Percentiles rank a stretch among this genome's conserved stretches.
Evolutionary conservation across 2,888 invertebrate species (phyloP).

Genomic region (Thymelicus sylvestris): DNA sequence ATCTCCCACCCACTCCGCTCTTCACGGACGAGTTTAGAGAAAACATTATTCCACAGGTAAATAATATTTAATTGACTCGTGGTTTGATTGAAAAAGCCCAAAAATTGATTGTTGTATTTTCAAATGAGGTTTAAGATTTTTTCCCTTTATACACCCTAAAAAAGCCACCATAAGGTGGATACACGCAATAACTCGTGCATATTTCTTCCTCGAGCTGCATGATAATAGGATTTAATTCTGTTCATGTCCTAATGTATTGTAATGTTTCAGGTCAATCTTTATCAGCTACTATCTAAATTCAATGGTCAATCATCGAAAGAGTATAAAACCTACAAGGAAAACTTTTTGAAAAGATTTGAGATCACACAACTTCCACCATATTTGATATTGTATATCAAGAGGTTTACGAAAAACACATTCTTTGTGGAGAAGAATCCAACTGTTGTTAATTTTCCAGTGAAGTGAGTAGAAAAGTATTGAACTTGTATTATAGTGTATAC

Average conservation of each 20-base stretch:
- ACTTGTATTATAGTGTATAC: too few species aligned
- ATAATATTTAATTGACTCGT: too few species aligned
- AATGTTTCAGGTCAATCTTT: slow-evolving; percentile 93
- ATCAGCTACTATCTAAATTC: slow-evolving; percentile 97
- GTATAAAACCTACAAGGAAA: slow-evolving; percentile 99
- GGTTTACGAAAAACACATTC: slow-evolving; percentile 99
- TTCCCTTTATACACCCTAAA: too few species aligned
- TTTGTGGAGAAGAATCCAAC: slow-evolving; percentile 99
- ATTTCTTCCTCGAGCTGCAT: too few species aligned
- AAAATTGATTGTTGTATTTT: too few species aligned
- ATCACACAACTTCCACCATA: slow-evolving; percentile 97
- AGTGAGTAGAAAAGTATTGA: slow-evolving; percentile 86
- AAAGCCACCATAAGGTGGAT: too few species aligned
- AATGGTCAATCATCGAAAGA: slow-evolving; percentile 98
- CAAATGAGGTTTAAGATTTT: too few species aligned
- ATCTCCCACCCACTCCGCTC: slow-evolving; percentile 97
- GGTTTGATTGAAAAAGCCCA: too few species aligned
- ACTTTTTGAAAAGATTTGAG: slow-evolving; percentile 98
- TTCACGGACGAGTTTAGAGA: slow-evolving; percentile 99
- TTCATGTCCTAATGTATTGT: too few species aligned
- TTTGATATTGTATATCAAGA: slow-evolving; percentile 97
- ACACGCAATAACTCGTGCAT: too few species aligned
- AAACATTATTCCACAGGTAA: slow-evolving; percentile 99
- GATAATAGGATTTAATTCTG: too few species aligned
- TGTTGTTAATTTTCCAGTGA: slow-evolving; percentile 99